phyloP scores from a whole-genome alignment of 2,888 invertebrate species.

The Xylocampa areola region DNA sequence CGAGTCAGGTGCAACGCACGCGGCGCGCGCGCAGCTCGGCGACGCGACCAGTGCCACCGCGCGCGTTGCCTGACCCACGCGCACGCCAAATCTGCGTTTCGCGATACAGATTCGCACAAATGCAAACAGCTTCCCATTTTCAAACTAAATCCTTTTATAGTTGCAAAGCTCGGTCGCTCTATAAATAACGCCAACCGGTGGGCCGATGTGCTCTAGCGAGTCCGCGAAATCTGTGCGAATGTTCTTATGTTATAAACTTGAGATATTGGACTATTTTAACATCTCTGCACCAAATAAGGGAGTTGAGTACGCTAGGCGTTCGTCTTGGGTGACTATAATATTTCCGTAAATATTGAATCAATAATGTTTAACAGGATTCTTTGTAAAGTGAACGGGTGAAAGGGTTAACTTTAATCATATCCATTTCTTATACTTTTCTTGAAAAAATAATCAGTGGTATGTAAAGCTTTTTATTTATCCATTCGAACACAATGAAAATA shows the following conservation, averaged over 20 bases:
- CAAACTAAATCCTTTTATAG: conserved; percentile 74
- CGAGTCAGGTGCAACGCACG: conserved; percentile 83
- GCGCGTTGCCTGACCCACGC: conserved; percentile 84
- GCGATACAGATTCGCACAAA: conserved; percentile 71
- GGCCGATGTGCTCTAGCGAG: conserved; percentile 59
- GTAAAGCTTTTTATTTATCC: not conserved
- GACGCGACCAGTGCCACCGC: conserved; percentile 79
- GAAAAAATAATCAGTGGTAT: conserved; percentile 5
- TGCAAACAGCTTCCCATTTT: conserved; percentile 68
- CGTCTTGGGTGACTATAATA: conserved; percentile 67
- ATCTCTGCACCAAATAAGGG: conserved; percentile 69
- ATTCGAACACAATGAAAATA: conserved; percentile 6
- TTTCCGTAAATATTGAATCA: conserved; percentile 53
- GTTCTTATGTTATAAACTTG: conserved; percentile 60
- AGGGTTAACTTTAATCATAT: conserved; percentile 14
- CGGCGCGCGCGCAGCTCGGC: conserved; percentile 50
- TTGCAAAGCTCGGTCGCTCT: conserved; percentile 65
- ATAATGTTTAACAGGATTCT: conserved; percentile 38
- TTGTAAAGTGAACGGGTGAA: conserved; percentile 41
- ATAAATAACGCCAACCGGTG: conserved; percentile 73
- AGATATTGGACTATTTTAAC: conserved; percentile 67
- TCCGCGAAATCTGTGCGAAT: conserved; percentile 73
- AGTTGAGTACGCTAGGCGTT: conserved; percentile 60
- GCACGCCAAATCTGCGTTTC: conserved; percentile 81
- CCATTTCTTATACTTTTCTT: not conserved